Base-by-base conservation (phyloP, 92 coral and sea anemone genomes). In the Siderastrea radians region DNA sequence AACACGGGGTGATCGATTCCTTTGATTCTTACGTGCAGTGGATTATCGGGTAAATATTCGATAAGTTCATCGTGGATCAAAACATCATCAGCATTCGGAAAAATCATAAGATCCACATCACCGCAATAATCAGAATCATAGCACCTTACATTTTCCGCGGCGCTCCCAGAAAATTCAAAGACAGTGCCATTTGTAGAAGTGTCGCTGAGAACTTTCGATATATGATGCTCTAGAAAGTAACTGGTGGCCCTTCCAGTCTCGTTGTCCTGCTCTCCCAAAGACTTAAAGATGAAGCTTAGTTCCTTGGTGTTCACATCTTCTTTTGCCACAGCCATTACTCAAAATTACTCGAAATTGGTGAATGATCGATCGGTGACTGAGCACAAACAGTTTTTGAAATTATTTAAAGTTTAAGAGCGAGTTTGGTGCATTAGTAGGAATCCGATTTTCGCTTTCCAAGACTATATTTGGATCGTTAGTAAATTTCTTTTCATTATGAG, bases 31-130 rank as follows among this genome's bases (percentile, higher is more conserved):
- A 91, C 91, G 80, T 70, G 90, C 68, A 84, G 74, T 51, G 73
- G 77, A 12, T 55, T 78, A 19, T 55, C 14, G 2, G 77, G 38
- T 26, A 26, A 78, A 19, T 84, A 59, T 49, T 91, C 91, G 59
- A 94, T 68, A 60, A 92, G 63, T 49, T 93, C 94, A 7, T 84
- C 89, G 54, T 71, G 15, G 58, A 94, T 74, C 53, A 54, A 67
- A 67, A 85, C 63, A 49, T 89, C 86, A 1, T 89, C 87, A 59
- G 89, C 61, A 11, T 72, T 59, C 7, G 95, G 87, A 69, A 66
- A 82, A 38, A 94, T 74, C 91, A 91, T 80, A 16, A 91, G 26
- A 63, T 94, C 95, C 12, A 89, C 13, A 67, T 91, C 95, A 4
- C 95, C 95, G 5, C 86, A 72, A 49, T 91, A 89, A 19, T 89